Evolutionary conservation across 2,888 invertebrate species (phyloP), one percentile per base, ranked within the genome.

Genomic region (Lochmaea capreae): DNA sequence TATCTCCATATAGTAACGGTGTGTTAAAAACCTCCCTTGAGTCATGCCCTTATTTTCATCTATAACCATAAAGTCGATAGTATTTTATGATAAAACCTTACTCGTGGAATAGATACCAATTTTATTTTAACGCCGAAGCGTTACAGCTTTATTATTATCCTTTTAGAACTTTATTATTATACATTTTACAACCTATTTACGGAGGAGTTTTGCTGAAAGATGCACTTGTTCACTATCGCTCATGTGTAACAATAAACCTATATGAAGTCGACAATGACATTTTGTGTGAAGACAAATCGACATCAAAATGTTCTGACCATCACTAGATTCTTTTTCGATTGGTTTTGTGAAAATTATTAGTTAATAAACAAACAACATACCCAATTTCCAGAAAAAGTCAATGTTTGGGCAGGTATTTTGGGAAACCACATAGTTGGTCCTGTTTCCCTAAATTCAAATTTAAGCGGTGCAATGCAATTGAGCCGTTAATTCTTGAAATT

Each of bases 71-170:
- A 67, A 67, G 59, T 49, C 67, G 26, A 67, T 67, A 67, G 10
- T 59, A 22, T 67, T 59, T 67, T 67, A 67, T 67, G 67, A 46
- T 67, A 59, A 67, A 59, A 67, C 67, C 59, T 46, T 67, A 43
- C 59, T 46, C 67, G 67, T 46, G 67, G 67, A 67, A 67, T 58
- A 67, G 58, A 67, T 67, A 59, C 59, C 67, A 59, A 67, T 67
- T 67, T 67, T 67, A 67, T 67, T 67, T 67, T 67, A 67, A 59
- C 59, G 49, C 46, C 16, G 22, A 33, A 58, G 46, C 67, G 67
- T 67, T 67, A 67, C 46, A 58, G 58, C 67, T 59, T 67, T 67
- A 67, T 67, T 58, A 67, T 67, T 67, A 67, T 67, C 33, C 61
- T 61, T 61, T 67, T 59, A 67, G 43, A 42, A 42, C 59, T 67